phyloP scores from a whole-genome alignment of 1,140 invertebrate genomes.

The Wasmannia auropunctata region DNA sequence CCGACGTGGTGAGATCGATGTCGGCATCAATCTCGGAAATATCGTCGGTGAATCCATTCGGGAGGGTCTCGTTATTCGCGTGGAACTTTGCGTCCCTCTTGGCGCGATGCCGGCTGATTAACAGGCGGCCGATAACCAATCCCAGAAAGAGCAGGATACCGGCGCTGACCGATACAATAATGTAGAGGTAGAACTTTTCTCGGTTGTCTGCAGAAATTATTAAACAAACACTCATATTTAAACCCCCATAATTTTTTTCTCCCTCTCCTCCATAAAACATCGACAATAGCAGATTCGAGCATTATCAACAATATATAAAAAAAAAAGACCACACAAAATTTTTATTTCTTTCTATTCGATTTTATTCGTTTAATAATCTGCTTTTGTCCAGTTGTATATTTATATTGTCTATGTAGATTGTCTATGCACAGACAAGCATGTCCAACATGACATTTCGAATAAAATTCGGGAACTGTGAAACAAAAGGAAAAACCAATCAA shows the following conservation, averaged over 20 bases:
- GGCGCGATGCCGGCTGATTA: conserved; percentile 87
- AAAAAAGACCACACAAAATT: neutral
- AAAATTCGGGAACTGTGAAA: neutral
- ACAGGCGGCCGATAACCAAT: conserved; percentile 88
- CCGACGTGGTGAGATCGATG: conserved; percentile 88
- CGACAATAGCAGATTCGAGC: neutral
- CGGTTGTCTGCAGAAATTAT: conserved; percentile 88
- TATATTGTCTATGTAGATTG: neutral
- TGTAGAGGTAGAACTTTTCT: conserved; percentile 92
- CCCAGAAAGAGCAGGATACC: conserved; percentile 89
- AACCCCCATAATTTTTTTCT: neutral
- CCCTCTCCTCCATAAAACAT: neutral
- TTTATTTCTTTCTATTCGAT: neutral
- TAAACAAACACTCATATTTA: neutral
- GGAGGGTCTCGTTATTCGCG: conserved; percentile 87
- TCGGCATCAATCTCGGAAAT: conserved; percentile 91
- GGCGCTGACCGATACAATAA: conserved; percentile 89
- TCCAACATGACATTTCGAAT: neutral
- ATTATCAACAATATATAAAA: neutral
- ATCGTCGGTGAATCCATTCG: conserved; percentile 90
- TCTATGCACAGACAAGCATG: neutral
- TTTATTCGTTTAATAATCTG: neutral
- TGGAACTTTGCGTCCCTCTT: conserved; percentile 86
- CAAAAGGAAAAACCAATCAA: conserved; percentile 14
- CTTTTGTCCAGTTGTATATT: neutral